Percentiles rank a stretch among this genome's conserved stretches.
These are phyloP conservation scores for Centrocercus urophasianus DNA, from an alignment of 2,113 vertebrate species.

Conservation along the genomic window DNA sequence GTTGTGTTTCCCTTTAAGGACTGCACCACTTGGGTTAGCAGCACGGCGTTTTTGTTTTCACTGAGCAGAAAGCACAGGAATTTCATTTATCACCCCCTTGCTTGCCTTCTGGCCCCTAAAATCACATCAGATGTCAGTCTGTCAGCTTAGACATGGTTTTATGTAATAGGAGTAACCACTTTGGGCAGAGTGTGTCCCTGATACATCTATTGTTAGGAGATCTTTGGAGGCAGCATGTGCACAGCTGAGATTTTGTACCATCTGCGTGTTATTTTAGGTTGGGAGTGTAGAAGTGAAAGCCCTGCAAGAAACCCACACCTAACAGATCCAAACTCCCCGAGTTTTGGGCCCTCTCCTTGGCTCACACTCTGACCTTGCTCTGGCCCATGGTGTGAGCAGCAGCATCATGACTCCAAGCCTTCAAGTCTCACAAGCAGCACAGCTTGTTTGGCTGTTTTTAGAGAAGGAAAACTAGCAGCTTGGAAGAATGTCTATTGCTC, in stretches of 20 bases:
- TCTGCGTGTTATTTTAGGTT: fast-evolving
- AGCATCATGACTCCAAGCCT: fast-evolving
- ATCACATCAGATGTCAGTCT: not conserved
- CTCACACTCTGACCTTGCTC: fast-evolving
- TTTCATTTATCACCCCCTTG: not conserved
- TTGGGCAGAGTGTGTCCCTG: not conserved
- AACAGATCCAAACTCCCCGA: not conserved
- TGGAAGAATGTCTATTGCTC: not conserved
- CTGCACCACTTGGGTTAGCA: not conserved
- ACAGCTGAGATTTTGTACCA: not conserved
- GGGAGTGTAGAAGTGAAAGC: fast-evolving
- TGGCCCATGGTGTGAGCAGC: not conserved
- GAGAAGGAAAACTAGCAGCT: not conserved
- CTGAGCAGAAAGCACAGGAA: not conserved
- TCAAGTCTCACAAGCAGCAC: fast-evolving
- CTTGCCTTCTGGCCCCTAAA: not conserved
- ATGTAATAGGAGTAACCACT: not conserved
- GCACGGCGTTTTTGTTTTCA: fast-evolving
- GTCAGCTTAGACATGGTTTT: not conserved
- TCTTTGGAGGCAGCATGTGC: not conserved
- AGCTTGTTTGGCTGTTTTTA: not conserved
- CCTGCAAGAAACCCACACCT: not conserved
- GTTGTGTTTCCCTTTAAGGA: not conserved
- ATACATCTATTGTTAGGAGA: not conserved
- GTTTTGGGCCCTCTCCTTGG: not conserved